Percentiles rank a stretch among this genome's conserved stretches.
Evolutionary conservation across 2,888 invertebrate species (phyloP).

Genomic region (Deroplatys truncata): DNA sequence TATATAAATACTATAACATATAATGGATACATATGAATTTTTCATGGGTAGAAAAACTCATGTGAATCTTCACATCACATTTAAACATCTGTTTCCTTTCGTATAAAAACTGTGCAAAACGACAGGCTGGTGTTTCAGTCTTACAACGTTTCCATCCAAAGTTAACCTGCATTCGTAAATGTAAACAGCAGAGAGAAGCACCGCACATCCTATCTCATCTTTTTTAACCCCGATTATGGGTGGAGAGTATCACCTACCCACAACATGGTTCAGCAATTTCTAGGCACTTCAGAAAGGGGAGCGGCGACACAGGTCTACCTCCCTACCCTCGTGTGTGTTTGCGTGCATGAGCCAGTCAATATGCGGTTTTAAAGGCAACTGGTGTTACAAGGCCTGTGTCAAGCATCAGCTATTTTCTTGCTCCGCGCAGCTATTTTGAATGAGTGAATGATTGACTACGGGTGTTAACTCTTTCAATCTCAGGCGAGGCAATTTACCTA

Average conservation of each 20-base stretch:
- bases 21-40: too few species aligned
- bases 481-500: background rate
- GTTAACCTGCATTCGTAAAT: too few species aligned
- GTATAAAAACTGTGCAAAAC: too few species aligned
- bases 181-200: too few species aligned
- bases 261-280: background rate
- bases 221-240: background rate
- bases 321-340: background rate
- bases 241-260: background rate
- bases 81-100: too few species aligned
- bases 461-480: slow-evolving; percentile 1
- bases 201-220: background rate
- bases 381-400: background rate
- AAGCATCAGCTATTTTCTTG: background rate
- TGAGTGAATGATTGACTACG: slow-evolving; percentile 7
- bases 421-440: background rate
- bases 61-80: too few species aligned
- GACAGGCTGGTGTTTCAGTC: too few species aligned
- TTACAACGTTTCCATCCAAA: too few species aligned
- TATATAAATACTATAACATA: too few species aligned
- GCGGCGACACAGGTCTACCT: background rate
- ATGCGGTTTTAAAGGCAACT: background rate
- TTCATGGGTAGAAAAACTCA: too few species aligned
- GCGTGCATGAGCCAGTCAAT: background rate
- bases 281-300: background rate